phyloP scores from a whole-genome alignment of 2,113 vertebrate species.

The Periophthalmus modestus region DNA sequence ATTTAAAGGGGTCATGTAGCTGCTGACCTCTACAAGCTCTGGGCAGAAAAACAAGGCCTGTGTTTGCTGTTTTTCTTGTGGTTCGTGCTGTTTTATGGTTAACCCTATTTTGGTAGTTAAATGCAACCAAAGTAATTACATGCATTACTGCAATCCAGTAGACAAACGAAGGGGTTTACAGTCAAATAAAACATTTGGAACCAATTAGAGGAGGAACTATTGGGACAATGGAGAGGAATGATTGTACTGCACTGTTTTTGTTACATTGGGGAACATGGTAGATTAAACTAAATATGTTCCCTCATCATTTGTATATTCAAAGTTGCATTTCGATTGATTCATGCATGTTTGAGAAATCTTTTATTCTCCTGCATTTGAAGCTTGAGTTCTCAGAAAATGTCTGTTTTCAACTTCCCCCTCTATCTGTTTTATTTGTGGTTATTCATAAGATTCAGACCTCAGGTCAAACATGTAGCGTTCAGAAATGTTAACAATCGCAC shows the following conservation, averaged over 20 bases:
- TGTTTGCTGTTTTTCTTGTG: not conserved
- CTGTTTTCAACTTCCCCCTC: too few relatives aligned
- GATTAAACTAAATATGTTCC: not conserved
- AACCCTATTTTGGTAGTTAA: constrained; percentile 3
- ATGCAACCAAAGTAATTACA: not conserved
- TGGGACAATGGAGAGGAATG: not conserved
- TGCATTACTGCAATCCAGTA: not conserved
- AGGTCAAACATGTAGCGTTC: too few relatives aligned
- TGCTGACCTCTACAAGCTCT: constrained; percentile 25
- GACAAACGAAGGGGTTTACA: not conserved
- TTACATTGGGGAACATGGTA: not conserved
- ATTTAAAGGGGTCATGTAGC: not conserved
- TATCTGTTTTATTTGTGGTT: too few relatives aligned
- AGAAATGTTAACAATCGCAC: too few relatives aligned
- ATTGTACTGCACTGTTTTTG: not conserved
- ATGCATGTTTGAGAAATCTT: not conserved
- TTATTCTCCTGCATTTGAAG: not conserved
- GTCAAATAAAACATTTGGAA: not conserved
- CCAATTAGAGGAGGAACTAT: not conserved
- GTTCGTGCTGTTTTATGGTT: not conserved
- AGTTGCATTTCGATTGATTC: not conserved
- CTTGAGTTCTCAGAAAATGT: too few relatives aligned
- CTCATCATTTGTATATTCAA: not conserved
- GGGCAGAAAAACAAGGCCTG: not conserved
- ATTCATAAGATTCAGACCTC: too few relatives aligned